Evolutionary conservation across 2,113 vertebrate species (phyloP), one percentile per base, ranked within the genome.

Genomic region (Labeo catla): DNA sequence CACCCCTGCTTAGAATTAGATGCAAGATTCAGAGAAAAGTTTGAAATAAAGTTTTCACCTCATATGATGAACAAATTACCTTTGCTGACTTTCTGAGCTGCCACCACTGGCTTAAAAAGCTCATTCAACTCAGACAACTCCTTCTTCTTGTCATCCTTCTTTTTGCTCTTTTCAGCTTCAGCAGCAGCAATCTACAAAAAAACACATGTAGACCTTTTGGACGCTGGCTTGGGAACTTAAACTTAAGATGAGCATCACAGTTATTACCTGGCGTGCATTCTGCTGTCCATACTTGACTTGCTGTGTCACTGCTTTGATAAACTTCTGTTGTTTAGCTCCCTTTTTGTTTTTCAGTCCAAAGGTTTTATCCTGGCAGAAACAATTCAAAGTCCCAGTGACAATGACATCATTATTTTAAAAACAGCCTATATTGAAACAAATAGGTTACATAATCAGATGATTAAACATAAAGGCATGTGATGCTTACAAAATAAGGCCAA

Each of bases 261-360:
- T 0, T 34, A 87, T 34, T 87, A 98, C 98, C 96, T 96, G 95
- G 43, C 95, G 93, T 70, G 96, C 93, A 89, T 96, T 96, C 88
- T 97, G 97, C 84, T 96, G 97, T 76, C 98, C 98, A 93, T 95
- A 94, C 90, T 99, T 99, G 81, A 99, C 98, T 92, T 99, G 98
- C 76, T 99, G 97, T 72, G 97, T 97, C 4, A 99, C 98, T 80
- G 97, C 97, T 89, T 99, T 99, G 91, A 99, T 99, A 89, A 96
- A 99, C 88, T 99, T 99, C 91, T 99, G 98, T 88, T 99, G 98
- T 88, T 99, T 99, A 88, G 97, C 98, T 83, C 98, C 98, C 90
- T 99, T 99, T 87, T 99, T 99, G 92, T 99, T 99, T 93, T 99
- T 99, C 50, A 99, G 92, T 21, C 98, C 98, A 91, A 99, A 99